These are phyloP conservation scores for Myzus persicae DNA, from an alignment of 1,140 invertebrate genomes.

Conservation along the genomic window DNA sequence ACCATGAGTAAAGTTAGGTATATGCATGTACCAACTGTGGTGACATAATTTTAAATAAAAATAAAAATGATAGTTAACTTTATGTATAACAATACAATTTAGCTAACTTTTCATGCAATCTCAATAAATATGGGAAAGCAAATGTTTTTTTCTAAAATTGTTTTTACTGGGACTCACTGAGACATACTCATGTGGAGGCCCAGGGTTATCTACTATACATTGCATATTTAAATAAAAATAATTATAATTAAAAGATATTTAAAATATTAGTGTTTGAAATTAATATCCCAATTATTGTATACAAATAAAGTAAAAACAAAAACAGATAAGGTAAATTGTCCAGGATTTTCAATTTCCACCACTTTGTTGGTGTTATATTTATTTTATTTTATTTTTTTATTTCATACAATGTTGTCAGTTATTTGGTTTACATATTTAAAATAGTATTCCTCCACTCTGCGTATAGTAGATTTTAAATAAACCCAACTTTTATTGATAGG, in stretches of 20 bases:
- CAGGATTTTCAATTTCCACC: not conserved
- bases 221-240: too few relatives aligned
- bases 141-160: too few relatives aligned
- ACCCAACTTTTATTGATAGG: not conserved
- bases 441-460: not conserved
- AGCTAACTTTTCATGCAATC: not conserved
- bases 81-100: not conserved
- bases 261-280: too few relatives aligned
- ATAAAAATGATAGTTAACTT: not conserved
- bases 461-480: not conserved
- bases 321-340: too few relatives aligned
- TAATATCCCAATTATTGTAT: too few relatives aligned
- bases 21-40: not conserved
- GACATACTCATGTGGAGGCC: too few relatives aligned
- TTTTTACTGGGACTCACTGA: too few relatives aligned
- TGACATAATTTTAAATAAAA: not conserved
- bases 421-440: not conserved
- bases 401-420: not conserved
- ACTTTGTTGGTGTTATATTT: not conserved
- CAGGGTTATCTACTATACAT: too few relatives aligned
- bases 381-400: not conserved
- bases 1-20: not conserved
- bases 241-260: too few relatives aligned
- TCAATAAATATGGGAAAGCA: not conserved
- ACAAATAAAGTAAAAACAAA: too few relatives aligned